phyloP scores from a whole-genome alignment of 1,140 invertebrate genomes.

The Mycetomoellerius zeteki region DNA sequence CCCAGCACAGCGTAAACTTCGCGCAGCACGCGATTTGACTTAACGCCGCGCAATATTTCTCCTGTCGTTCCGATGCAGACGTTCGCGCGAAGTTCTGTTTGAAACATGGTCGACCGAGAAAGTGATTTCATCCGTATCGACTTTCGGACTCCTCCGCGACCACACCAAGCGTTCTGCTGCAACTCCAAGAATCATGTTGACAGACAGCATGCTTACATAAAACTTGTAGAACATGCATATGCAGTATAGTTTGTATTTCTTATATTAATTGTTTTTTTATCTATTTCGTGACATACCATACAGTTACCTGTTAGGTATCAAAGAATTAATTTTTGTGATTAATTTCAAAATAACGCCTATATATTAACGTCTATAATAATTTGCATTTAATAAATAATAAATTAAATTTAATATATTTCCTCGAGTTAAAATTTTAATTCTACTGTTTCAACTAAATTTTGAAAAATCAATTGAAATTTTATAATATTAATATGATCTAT shows the following conservation, averaged over 20 bases:
- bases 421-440: too few species aligned
- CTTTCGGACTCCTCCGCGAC: constrained; percentile 39
- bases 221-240: background rate
- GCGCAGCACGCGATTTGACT: constrained; percentile 60
- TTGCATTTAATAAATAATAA: too few species aligned
- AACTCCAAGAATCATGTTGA: constrained; percentile 34
- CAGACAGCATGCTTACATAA: background rate
- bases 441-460: too few species aligned
- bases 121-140: constrained; percentile 58
- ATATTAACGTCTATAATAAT: too few species aligned
- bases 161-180: background rate
- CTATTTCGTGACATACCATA: background rate
- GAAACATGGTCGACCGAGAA: constrained; percentile 36
- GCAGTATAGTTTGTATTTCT: background rate
- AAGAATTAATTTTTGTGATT: too few species aligned
- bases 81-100: constrained; percentile 46
- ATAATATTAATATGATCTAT: background rate
- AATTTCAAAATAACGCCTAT: background rate
- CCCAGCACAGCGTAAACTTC: constrained; percentile 10
- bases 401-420: too few species aligned
- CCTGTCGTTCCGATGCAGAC: constrained; percentile 53
- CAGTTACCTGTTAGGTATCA: too few species aligned
- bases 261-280: background rate
- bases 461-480: background rate
- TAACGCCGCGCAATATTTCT: constrained; percentile 60